phyloP scores from a whole-genome alignment of 2,888 invertebrate species.

The Epinotia nisella region DNA sequence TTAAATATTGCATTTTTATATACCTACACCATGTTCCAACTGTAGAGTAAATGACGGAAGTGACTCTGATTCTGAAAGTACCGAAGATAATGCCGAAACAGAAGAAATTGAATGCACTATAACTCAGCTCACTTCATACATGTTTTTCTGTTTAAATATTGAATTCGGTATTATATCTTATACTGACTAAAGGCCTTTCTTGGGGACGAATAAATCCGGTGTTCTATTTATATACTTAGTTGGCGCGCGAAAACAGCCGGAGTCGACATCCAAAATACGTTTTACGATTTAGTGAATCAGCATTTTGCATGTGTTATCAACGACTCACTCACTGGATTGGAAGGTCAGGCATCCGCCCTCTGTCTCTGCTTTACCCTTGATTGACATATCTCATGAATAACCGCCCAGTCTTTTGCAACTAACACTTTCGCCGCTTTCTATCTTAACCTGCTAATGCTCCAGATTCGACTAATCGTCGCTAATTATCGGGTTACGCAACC shows the following conservation, averaged over 20 bases:
- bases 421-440: conserved; percentile 34
- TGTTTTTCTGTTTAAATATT: background rate
- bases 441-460: conserved; percentile 34
- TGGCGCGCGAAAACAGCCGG: background rate
- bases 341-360: too few species aligned
- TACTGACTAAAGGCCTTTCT: too few species aligned
- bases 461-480: conserved; percentile 33
- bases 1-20: too few species aligned
- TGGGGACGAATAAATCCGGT: background rate
- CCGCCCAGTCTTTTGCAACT: background rate
- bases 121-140: too few species aligned
- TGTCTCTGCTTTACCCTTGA: too few species aligned
- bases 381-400: background rate
- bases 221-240: conserved; percentile 12
- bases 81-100: too few species aligned
- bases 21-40: too few species aligned
- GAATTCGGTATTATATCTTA: background rate
- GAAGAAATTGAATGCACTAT: too few species aligned
- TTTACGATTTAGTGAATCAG: conserved; percentile 16
- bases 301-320: conserved; percentile 4
- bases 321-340: background rate
- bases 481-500: conserved; percentile 18
- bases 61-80: too few species aligned
- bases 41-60: too few species aligned
- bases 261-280: conserved; percentile 2